phyloP scores from a whole-genome alignment of 2,888 invertebrate species.

The Meiosimyza platycephala region DNA sequence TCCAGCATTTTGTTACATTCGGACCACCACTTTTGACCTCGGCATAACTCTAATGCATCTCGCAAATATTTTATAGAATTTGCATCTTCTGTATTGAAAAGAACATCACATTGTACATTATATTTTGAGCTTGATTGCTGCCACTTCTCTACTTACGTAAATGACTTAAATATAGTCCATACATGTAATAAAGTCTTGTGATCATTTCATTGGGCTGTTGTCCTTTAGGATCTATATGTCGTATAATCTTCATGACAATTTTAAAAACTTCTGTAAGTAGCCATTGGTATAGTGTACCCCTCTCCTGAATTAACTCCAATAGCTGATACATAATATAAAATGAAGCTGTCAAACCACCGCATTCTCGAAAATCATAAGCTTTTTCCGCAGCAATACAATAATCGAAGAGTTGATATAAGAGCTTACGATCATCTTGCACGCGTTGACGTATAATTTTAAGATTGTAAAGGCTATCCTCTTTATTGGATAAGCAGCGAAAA shows the following conservation, averaged over 20 bases:
- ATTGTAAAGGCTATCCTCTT: conserved; percentile 50
- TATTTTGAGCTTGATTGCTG: neutral
- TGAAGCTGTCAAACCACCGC: conserved; percentile 49
- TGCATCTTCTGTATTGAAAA: conserved; percentile 28
- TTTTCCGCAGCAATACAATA: conserved; percentile 56
- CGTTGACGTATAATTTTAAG: conserved; percentile 50
- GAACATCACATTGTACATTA: neutral
- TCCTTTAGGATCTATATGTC: conserved; percentile 41
- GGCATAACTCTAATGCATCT: conserved; percentile 49
- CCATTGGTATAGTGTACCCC: conserved; percentile 53
- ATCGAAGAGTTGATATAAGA: conserved; percentile 53
- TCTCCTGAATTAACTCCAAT: conserved; percentile 49
- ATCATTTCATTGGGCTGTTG: conserved; percentile 52
- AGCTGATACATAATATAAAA: conserved; percentile 53
- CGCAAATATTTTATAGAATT: conserved; percentile 51
- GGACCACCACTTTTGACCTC: conserved; percentile 53
- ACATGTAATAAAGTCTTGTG: conserved; percentile 55
- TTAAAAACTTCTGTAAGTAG: conserved; percentile 51
- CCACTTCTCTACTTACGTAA: conserved; percentile 30
- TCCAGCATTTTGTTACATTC: conserved; percentile 48
- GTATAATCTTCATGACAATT: conserved; percentile 49
- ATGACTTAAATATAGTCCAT: conserved; percentile 45
- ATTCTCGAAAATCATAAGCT: conserved; percentile 42
- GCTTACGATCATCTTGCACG: conserved; percentile 48
- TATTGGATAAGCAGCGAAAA: conserved; percentile 50